Base-by-base conservation (phyloP, 2,888 invertebrate species). In the Flexamia atlantica region DNA sequence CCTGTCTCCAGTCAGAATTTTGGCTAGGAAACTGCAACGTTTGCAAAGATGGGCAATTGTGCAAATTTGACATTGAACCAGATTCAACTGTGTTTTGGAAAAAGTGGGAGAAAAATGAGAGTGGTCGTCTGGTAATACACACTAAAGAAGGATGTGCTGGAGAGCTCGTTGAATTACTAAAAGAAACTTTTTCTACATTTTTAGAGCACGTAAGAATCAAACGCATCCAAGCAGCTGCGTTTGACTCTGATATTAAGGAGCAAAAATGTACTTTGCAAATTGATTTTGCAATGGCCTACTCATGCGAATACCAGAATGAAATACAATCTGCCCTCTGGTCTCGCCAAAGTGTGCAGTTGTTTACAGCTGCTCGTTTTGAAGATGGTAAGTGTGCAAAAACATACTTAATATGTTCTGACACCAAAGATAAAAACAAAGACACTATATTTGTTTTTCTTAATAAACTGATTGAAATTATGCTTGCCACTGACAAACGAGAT, bases 61-160 rank as follows among this genome's bases (percentile, higher is more conserved):
- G 46, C 46, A 46, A 46, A 46, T 46, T 46, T 46, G 46, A 46
- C 46, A 46, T 46, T 46, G 46, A 46, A 14, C 4, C 46, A 46
- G 12, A 3, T 46, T 46, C 46, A 10, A 46, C 4, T 2, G 46
- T 46, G 17, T 46, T 46, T 46, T 46, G 46, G 46, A 46, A 46
- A 46, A 46, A 46, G 46, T 46, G 46, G 46, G 46, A 46, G 12
- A 46, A 46, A 46, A 46, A 46, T 46, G 46, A 46, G 17, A 46
- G 46, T 46, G 46, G 46, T 14, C 46, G 46, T 14, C 14, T 12
- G 17, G 46, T 46, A 46, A 46, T 46, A 17, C 46, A 46, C 12
- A 46, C 46, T 46, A 46, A 46, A 46, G 46, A 46, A 46, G 46
- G 46, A 46, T 46, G 46, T 46, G 46, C 46, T 46, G 46, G 46